phyloP scores from a whole-genome alignment of 1,140 invertebrate genomes.

The Bombus superbus region DNA sequence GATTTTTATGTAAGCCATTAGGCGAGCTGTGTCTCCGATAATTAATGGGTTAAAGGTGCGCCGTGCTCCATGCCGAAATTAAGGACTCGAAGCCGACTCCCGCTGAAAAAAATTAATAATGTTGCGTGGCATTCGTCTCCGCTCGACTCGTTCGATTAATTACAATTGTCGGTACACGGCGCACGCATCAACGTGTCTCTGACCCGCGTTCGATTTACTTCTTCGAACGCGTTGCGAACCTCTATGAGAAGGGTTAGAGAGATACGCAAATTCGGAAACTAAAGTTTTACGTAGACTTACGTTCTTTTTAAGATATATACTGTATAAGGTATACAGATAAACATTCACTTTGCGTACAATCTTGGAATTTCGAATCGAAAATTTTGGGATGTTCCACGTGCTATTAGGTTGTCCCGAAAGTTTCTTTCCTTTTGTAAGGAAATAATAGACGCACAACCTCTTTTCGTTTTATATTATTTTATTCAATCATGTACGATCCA shows the following conservation, averaged over 20 bases:
- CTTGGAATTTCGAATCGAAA: too few relatives aligned
- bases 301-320: not conserved
- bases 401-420: too few relatives aligned
- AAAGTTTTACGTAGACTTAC: not conserved
- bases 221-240: not conserved
- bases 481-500: too few relatives aligned
- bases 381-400: too few relatives aligned
- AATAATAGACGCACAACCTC: too few relatives aligned
- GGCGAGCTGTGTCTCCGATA: constrained; percentile 30
- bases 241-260: not conserved
- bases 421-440: too few relatives aligned
- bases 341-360: too few relatives aligned
- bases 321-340: not conserved
- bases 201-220: not conserved
- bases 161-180: not conserved
- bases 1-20: constrained; percentile 49
- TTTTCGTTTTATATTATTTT: too few relatives aligned
- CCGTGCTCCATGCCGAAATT: constrained; percentile 28
- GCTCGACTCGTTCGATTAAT: not conserved
- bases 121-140: not conserved
- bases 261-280: not conserved
- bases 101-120: constrained; percentile 26
- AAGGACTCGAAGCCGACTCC: constrained; percentile 7
- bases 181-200: not conserved
- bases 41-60: constrained; percentile 46